Conservation (phyloP, 2,113 vertebrate genomes). For the Ariopsis seemanni region DNA sequence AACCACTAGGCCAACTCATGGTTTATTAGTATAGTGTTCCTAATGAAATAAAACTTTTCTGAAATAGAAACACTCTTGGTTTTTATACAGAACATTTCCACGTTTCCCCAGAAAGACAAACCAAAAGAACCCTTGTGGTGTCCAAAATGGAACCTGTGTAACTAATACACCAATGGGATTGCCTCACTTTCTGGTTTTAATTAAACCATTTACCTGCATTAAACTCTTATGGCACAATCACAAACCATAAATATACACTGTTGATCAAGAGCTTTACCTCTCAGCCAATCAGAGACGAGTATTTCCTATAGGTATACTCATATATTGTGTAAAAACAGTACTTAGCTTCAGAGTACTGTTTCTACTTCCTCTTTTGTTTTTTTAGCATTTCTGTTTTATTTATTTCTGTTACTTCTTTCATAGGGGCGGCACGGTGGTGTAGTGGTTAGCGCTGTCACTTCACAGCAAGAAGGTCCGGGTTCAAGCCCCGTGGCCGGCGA, state of each 20-base stretch:
- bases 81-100: neutral
- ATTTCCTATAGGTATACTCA: neutral
- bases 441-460: too few species aligned
- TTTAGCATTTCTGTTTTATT: too few species aligned
- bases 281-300: neutral
- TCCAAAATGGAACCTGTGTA: neutral
- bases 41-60: neutral
- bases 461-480: too few species aligned
- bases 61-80: neutral
- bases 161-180: neutral
- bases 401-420: too few species aligned
- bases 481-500: too few species aligned
- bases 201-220: neutral
- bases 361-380: neutral
- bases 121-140: neutral
- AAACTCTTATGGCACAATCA: neutral
- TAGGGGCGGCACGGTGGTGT: too few species aligned
- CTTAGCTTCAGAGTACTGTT: neutral
- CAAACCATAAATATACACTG: neutral
- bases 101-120: neutral
- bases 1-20: too few species aligned
- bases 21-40: too few species aligned
- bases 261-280: neutral
- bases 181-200: neutral
- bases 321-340: neutral